Base-by-base conservation (phyloP, 2,113 vertebrate species). In the Pontoporia blainvillei region DNA sequence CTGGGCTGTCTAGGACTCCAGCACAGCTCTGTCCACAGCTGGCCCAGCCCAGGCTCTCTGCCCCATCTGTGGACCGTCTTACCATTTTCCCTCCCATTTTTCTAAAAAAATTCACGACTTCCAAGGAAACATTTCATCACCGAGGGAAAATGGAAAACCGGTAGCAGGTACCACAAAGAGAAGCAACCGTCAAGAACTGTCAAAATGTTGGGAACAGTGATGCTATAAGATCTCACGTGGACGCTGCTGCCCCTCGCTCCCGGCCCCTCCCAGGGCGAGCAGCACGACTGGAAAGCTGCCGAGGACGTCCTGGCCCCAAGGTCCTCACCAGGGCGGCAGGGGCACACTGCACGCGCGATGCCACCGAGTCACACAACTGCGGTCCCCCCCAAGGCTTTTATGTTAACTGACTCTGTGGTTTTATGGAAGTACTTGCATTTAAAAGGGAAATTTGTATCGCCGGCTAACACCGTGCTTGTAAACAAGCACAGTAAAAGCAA, bases 331-430 rank as follows among this genome's bases (percentile, higher is more conserved):
- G 72, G 39, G 46, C 1, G 2, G 21, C 27, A 2, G 12, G 41
- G 9, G 1, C 6, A 2, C 14, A 18, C 12, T 0, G 5, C 27
- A 27, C 6, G 2, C 3, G 1, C 0, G 14, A 27, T 0, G 0
- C 34, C 57, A 3, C 0, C 4, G 5, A n/a, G 54, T 15, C 5
- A 10, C 18, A 23, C 3, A 2, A 11, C 7, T 13, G 15, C 1
- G 3, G 29, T 31, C 57, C 1, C 39, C 39, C 29, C 66, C 21
- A 5, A 23, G 31, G 15, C 67, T 20, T 64, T 27, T 69, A 31
- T 7, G 54, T 21, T 83, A 31, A n/a, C 2, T 1, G 29, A 15
- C 17, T 11, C 61, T 6, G 13, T 3, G 2, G 29, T 34, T 25
- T 17, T 12, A 20, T 1, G 5, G 8, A 44, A 31, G 36, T 7